A percentile compares a stretch with the other conserved stretches of the same genome.
Evolutionary conservation across 2,797 vertebrate genomes (phyloP).

Genomic region (Tiaroga cobitis): DNA sequence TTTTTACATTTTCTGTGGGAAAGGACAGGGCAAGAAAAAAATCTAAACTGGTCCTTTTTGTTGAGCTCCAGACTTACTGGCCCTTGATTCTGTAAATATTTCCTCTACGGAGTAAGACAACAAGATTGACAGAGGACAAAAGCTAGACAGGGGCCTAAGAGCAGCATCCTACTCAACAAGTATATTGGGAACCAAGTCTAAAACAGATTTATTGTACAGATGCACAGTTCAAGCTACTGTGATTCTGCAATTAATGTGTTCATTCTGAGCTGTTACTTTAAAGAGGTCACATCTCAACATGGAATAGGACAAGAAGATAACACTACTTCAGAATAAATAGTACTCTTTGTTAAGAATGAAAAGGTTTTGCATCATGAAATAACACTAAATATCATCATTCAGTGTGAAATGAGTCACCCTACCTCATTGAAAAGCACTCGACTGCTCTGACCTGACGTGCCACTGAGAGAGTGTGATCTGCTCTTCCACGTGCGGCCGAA

Average conservation of each 20-base stretch:
- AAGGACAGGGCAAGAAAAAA: neutral
- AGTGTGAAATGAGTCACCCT: conserved; percentile 40
- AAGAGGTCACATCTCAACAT: conserved; percentile 16
- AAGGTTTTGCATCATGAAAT: conserved; percentile 17
- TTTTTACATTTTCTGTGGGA: neutral
- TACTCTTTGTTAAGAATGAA: conserved; percentile 5
- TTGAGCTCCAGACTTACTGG: neutral
- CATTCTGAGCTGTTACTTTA: neutral
- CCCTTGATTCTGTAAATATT: neutral
- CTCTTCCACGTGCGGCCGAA: conserved; percentile 93
- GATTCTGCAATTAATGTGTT: neutral
- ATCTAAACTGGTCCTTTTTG: neutral
- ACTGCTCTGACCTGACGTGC: conserved; percentile 3
- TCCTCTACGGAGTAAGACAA: neutral
- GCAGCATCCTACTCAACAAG: neutral
- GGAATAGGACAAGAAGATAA: neutral
- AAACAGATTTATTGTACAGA: conserved; percentile 6
- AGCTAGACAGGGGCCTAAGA: neutral
- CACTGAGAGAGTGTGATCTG: conserved; percentile 62
- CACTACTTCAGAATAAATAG: neutral
- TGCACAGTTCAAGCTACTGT: neutral
- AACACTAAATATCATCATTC: conserved; percentile 15
- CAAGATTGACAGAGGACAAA: neutral
- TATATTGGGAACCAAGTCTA: neutral
- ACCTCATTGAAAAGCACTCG: conserved; percentile 87